Conservation (phyloP, 1,140 invertebrate genomes). For the Drosophila oshimai region DNA sequence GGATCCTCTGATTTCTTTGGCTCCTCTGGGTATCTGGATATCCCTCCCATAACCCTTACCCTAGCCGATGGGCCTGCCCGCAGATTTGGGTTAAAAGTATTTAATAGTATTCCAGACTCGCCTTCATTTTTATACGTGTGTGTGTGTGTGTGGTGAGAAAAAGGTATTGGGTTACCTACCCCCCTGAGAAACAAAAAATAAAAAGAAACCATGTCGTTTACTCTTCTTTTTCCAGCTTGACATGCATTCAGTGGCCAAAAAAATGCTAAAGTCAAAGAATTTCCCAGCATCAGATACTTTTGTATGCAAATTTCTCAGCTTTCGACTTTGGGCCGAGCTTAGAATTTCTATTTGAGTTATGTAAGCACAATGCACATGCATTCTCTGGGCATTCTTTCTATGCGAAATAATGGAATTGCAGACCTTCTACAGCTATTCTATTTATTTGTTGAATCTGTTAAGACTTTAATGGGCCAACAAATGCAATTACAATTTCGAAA, state of each 20-base stretch:
- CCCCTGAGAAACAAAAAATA: slow-evolving; percentile 4
- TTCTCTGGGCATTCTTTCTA: not conserved
- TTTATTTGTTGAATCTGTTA: slow-evolving; percentile 59
- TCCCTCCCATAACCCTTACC: slow-evolving; percentile 2
- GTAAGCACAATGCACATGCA: not conserved
- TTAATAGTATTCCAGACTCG: slow-evolving; percentile 67
- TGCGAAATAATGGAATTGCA: not conserved
- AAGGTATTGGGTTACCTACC: not conserved
- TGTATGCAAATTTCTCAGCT: slow-evolving; percentile 40
- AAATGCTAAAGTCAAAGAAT: slow-evolving; percentile 28
- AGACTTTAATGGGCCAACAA: slow-evolving; percentile 50
- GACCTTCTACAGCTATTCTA: slow-evolving; percentile 36
- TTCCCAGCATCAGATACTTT: slow-evolving; percentile 33
- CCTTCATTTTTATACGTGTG: slow-evolving; percentile 29
- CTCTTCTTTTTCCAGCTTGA: slow-evolving; percentile 2
- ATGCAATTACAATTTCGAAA: slow-evolving; percentile 53
- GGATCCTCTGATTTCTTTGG: slow-evolving; percentile 11
- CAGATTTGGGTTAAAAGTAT: slow-evolving; percentile 81
- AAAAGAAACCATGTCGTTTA: slow-evolving; percentile 6
- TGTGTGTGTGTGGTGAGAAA: not conserved
- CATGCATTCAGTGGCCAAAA: slow-evolving; percentile 26
- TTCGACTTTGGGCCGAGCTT: slow-evolving; percentile 17
- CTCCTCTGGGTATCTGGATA: not conserved
- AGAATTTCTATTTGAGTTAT: slow-evolving; percentile 31
- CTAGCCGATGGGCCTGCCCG: slow-evolving; percentile 51